Base-by-base conservation (phyloP, 2,797 vertebrate species). In the Pterois miles region DNA sequence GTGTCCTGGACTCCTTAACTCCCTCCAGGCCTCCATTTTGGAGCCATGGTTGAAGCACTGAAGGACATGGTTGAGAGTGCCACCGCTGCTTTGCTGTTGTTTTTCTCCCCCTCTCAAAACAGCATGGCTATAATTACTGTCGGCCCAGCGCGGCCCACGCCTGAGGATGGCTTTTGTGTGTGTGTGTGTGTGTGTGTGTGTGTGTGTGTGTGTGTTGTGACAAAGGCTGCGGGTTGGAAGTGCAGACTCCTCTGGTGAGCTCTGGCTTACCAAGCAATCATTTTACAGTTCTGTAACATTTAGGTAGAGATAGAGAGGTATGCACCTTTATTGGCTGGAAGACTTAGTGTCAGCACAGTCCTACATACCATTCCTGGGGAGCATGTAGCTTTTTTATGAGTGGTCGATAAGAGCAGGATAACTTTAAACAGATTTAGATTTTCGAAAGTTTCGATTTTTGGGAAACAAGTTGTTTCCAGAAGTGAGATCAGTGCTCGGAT, bases 81-180 rank as follows among this genome's bases (percentile, higher is more conserved):
- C 90, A 88, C 87, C 83, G 86, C 89, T 88, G 83, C 87, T 83
- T 84, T 81, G 76, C 89, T 91, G 89, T 92, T 92, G 90, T 92
- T 93, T 92, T 91, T 93, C 87, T 90, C 85, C 86, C 89, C 79
- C 76, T 92, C 88, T 90, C 89, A 89, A 92, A 94, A 93, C 87
- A 92, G 90, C 90, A 87, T 71, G 87, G 88, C 90, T 94, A 87
- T 95, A 94, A 95, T 95, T 95, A 95, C 89, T 90, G 93, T 90
- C 79, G 89, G 89, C 87, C 88, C 59, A 65, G 71, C 87, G 84
- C 90, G 86, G 84, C 93, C 93, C 92, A 92, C 85, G 88, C 90
- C 91, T 89, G 78, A 78, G 83, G 83, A 92, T 66, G 83, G 78
- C 71, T 84, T 85, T 52, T 83, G 46, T 72, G 33, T 76, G 62